A percentile compares a stretch with the other conserved stretches of the same genome.
Conservation (phyloP, 2,113 vertebrate genomes). For the Tupaia tana region DNA sequence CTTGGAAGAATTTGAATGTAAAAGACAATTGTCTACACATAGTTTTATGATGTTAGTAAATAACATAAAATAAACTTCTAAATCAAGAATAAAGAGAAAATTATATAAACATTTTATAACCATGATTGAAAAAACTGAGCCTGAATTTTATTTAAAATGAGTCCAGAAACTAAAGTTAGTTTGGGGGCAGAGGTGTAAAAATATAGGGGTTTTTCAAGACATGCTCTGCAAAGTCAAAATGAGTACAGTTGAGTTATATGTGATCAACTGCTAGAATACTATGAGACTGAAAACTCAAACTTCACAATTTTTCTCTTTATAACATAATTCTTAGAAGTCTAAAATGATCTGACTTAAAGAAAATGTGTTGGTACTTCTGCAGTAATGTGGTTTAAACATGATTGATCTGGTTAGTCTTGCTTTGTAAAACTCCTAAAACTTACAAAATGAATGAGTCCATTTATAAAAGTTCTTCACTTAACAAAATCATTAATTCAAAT, state of each 20-base stretch:
- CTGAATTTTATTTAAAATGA: slow-evolving; percentile 62
- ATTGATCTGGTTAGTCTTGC: neutral
- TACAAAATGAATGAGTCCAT: neutral
- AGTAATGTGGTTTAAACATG: slow-evolving; percentile 18
- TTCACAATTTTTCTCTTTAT: neutral
- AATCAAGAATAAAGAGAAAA: slow-evolving; percentile 47
- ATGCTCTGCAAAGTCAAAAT: neutral
- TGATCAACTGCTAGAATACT: neutral
- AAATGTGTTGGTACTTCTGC: neutral
- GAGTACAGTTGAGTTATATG: neutral
- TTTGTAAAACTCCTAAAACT: slow-evolving; percentile 40
- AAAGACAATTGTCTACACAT: neutral
- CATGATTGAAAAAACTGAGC: slow-evolving; percentile 2
- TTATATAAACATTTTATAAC: slow-evolving; percentile 44
- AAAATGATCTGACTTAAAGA: slow-evolving; percentile 33
- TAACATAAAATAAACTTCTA: slow-evolving; percentile 19
- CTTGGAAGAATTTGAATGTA: slow-evolving; percentile 41
- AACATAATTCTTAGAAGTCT: neutral
- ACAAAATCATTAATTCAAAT: slow-evolving; percentile 41
- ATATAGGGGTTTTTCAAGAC: neutral
- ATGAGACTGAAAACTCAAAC: neutral
- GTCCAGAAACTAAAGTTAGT: slow-evolving; percentile 22
- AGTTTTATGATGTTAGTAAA: slow-evolving; percentile 41
- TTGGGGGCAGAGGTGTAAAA: neutral
- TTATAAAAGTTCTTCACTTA: slow-evolving; percentile 56